Evolutionary conservation across 2,888 invertebrate genomes (phyloP).

Genomic region (Cancer borealis): DNA sequence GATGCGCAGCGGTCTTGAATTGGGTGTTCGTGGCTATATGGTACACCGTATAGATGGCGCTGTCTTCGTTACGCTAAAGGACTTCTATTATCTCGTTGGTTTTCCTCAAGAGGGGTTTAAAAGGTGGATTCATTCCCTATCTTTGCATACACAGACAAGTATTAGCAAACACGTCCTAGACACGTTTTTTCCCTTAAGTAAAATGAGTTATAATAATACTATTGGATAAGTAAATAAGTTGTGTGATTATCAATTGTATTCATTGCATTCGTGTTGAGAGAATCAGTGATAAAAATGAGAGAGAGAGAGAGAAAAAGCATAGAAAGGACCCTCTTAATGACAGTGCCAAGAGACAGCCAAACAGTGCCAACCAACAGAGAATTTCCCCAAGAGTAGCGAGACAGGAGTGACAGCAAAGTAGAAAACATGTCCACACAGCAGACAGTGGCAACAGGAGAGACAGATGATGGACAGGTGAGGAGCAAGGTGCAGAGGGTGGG

Average conservation of each 20-base stretch:
- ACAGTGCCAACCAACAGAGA: too few species aligned
- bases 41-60: background rate
- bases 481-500: background rate
- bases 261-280: background rate
- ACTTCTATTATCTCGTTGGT: background rate
- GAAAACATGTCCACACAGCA: background rate
- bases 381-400: background rate
- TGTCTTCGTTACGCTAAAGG: background rate
- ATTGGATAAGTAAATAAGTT: too few species aligned
- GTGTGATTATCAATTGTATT: background rate
- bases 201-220: too few species aligned
- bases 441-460: background rate
- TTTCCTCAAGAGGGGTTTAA: background rate
- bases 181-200: too few species aligned
- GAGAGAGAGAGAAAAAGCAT: background rate
- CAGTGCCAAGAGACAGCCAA: too few species aligned
- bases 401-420: background rate
- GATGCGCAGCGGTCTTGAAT: background rate
- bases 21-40: background rate
- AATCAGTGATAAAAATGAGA: background rate
- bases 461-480: constrained; percentile 1
- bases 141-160: too few species aligned
- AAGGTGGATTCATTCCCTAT: background rate
- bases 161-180: too few species aligned
- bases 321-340: too few species aligned